Conservation (phyloP, 64 coral and sea anemone genomes). For the Dendronephthya gigantea region DNA sequence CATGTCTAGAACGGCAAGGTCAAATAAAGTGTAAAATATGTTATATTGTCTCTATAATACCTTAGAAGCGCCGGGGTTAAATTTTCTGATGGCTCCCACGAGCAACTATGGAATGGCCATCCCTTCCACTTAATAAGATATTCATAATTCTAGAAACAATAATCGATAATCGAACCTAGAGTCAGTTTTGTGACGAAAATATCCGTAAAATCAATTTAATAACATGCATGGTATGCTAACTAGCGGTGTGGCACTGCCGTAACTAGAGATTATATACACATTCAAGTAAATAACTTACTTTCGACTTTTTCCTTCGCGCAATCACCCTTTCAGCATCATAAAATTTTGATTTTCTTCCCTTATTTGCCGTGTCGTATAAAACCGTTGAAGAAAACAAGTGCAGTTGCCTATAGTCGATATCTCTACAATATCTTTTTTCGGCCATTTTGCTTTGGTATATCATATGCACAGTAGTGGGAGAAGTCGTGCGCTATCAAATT, state of each 20-base stretch:
- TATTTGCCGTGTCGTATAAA: not conserved
- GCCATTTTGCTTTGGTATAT: not conserved
- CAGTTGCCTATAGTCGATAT: not conserved
- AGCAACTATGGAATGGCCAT: not conserved
- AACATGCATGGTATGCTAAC: not conserved
- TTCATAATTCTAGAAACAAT: not conserved
- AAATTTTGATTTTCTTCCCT: not conserved
- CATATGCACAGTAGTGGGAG: not conserved
- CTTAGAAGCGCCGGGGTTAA: not conserved
- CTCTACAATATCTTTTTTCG: not conserved
- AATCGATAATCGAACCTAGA: not conserved
- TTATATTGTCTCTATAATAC: not conserved
- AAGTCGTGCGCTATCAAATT: too few species aligned
- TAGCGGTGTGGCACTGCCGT: not conserved
- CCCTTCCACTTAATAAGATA: not conserved
- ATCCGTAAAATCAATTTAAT: not conserved
- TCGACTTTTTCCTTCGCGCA: not conserved
- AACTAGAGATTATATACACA: not conserved
- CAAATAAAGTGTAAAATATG: too few species aligned
- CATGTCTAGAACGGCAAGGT: not conserved
- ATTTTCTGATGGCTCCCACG: slow-evolving; percentile 3
- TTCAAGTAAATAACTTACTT: not conserved
- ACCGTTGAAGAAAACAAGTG: not conserved
- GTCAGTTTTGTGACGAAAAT: not conserved
- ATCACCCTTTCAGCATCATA: not conserved